Percentiles rank a stretch among this genome's conserved stretches.
phyloP scores from a whole-genome alignment of 2,888 invertebrate genomes.

The Pomacea canaliculata region DNA sequence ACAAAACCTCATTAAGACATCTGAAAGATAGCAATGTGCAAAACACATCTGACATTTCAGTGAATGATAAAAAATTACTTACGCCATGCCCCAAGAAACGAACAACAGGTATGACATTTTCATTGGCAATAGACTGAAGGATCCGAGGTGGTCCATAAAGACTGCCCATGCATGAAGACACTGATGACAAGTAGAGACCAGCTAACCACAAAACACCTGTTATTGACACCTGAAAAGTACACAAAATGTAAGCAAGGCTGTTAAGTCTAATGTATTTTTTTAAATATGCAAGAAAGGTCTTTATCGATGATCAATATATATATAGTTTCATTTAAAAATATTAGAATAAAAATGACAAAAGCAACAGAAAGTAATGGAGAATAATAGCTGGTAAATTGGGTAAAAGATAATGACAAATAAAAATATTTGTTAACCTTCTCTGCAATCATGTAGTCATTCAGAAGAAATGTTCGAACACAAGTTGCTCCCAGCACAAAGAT shows the following conservation, averaged over 20 bases:
- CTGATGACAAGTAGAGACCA: conserved; percentile 94
- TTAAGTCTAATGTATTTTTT: no score
- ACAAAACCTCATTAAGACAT: no score
- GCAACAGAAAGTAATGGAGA: no score
- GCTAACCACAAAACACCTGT: conserved; percentile 83
- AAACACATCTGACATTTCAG: no score
- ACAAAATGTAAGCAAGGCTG: no score
- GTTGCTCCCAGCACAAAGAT: conserved; percentile 91
- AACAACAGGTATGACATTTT: conserved; percentile 93
- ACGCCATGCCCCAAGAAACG: conserved; percentile 89
- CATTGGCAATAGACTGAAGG: conserved; percentile 93
- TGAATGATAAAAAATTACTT: conserved; percentile 64
- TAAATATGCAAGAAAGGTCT: no score
- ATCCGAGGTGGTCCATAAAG: conserved; percentile 97
- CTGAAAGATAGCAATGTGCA: no score
- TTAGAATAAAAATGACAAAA: no score
- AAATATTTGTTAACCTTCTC: conserved; percentile 78
- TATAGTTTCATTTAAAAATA: no score
- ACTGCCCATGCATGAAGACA: conserved; percentile 94
- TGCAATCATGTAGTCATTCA: conserved; percentile 89
- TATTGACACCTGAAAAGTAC: conserved; percentile 60
- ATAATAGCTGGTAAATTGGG: no score
- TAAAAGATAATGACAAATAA: no score
- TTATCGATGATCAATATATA: no score
- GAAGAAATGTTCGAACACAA: conserved; percentile 80